These are phyloP conservation scores for Asarcornis scutulata DNA, from an alignment of 2,113 vertebrate genomes.

Conservation along the genomic window DNA sequence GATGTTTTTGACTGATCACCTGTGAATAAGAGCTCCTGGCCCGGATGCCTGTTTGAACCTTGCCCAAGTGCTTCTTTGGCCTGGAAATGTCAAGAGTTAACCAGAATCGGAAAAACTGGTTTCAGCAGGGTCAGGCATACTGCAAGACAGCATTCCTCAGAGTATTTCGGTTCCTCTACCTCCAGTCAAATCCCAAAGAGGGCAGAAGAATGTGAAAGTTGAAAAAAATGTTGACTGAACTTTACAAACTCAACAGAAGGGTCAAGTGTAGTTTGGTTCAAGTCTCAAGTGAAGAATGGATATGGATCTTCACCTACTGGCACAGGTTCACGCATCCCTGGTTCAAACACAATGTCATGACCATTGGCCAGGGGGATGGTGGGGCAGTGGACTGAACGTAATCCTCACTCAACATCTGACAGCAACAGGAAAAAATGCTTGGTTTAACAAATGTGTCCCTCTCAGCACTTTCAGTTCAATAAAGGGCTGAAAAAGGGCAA, in stretches of 20 bases:
- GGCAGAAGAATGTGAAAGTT: neutral
- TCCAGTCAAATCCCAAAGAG: slow-evolving; percentile 4
- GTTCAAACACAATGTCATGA: neutral
- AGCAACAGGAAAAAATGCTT: neutral
- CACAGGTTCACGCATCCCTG: neutral
- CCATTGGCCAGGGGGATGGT: neutral
- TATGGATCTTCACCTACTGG: neutral
- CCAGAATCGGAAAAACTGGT: neutral
- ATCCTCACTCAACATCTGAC: neutral
- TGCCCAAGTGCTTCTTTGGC: neutral
- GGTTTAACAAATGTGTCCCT: neutral
- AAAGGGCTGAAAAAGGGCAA: neutral
- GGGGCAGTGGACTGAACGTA: neutral
- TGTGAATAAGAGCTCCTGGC: neutral
- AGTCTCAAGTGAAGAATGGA: neutral
- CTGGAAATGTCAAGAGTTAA: slow-evolving; percentile 9
- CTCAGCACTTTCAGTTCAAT: neutral
- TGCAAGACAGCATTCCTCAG: slow-evolving; percentile 7
- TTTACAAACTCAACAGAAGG: neutral
- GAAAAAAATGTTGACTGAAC: neutral
- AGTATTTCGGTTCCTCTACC: neutral
- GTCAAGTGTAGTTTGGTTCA: neutral
- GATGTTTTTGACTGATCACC: neutral
- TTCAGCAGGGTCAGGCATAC: slow-evolving; percentile 27
- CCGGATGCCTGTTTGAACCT: neutral